phyloP scores from a whole-genome alignment of 2,888 invertebrate species.

The Calephelis perditalis region DNA sequence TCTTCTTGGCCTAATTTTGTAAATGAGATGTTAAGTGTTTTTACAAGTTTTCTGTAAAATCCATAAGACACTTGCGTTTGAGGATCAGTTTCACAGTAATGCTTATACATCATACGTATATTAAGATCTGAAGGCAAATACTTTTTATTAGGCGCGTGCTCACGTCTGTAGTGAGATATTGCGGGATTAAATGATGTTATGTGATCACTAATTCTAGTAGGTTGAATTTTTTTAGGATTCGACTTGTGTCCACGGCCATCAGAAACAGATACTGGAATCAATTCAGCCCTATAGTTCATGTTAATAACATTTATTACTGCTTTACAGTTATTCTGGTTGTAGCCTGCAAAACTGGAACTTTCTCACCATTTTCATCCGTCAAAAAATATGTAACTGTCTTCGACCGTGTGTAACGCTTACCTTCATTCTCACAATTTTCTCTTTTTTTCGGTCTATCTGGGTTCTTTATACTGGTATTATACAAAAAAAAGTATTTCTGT shows the following conservation, averaged over 20 bases:
- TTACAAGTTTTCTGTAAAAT: constrained; percentile 14
- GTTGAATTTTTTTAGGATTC: constrained; percentile 12
- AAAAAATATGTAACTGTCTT: constrained; percentile 19
- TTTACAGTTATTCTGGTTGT: constrained; percentile 3
- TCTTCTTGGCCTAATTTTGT: constrained; percentile 18
- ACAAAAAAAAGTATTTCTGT: constrained; percentile 25
- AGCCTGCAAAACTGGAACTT: constrained; percentile 2
- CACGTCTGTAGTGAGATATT: constrained; percentile 13
- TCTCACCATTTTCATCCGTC: background rate
- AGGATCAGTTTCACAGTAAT: constrained; percentile 13
- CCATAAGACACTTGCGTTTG: constrained; percentile 9
- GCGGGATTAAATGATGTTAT: constrained; percentile 12
- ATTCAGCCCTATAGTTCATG: too few relatives aligned
- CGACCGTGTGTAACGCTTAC: constrained; percentile 19
- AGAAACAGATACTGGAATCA: too few relatives aligned
- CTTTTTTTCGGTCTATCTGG: constrained; percentile 21
- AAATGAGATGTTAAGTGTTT: constrained; percentile 11
- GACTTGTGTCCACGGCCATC: background rate
- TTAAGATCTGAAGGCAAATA: constrained; percentile 15
- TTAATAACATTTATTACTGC: too few relatives aligned
- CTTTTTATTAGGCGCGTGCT: constrained; percentile 2
- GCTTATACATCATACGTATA: constrained; percentile 12
- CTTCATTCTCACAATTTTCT: constrained; percentile 16
- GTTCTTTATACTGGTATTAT: constrained; percentile 21
- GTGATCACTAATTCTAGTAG: background rate